Base-by-base conservation (phyloP, 2,797 vertebrate species). In the Macropodus opercularis region DNA sequence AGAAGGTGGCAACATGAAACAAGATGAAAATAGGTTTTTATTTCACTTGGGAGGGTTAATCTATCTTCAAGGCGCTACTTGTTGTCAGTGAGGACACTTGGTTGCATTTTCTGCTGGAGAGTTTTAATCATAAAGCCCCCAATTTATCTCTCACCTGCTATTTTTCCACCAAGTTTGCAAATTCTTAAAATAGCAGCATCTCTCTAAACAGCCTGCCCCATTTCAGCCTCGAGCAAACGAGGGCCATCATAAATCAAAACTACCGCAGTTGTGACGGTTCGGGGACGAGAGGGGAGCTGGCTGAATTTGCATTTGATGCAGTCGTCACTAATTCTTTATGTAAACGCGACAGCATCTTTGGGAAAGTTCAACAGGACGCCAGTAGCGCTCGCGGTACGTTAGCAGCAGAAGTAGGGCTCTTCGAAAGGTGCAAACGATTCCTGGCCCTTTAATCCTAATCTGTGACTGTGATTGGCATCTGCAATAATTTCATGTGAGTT, bases 151-250 rank as follows among this genome's bases (percentile, higher is more conserved):
- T 72, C 57, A 78, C 42, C 64, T 75, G 64, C 73, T 69, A 13
- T 62, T 74, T 81, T 80, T 60, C 44, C 44, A 80, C 71, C 43
- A 86, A 88, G 77, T 91, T 83, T 71, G 87, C 90, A 87, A 68
- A 89, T 79, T 75, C 85, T 75, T 71, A 83, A 90, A 91, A 92
- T 91, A 92, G 86, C 80, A 56, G 69, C 80, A 63, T 79, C 63
- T 70, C 69, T 80, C 79, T 50, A 81, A 87, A 85, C 85, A 87
- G 85, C 72, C 66, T 74, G 87, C 83, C 84, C 86, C 75, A 84
- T 60, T 90, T 88, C 84, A 72, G 88, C 84, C 86, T 38, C 31
- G 14, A 74, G 83, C 71, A 50, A 71, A 72, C 65, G 34, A 64
- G 56, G 80, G 70, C 56, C 50, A 13, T 75, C 83, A 81, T 90